Base-by-base conservation (phyloP, 2,113 vertebrate species). In the Lates calcarifer region DNA sequence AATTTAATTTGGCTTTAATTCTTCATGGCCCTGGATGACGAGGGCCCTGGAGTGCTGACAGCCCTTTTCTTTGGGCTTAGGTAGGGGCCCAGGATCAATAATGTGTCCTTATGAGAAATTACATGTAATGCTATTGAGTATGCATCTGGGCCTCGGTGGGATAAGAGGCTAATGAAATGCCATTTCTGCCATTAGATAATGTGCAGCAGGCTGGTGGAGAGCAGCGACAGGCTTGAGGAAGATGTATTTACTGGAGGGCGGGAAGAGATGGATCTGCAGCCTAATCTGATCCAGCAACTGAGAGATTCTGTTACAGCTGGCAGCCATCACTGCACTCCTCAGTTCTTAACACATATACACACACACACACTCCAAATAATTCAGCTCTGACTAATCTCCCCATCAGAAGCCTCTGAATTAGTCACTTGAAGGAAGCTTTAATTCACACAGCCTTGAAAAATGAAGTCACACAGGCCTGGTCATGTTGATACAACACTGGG, bases 1-100 rank as follows among this genome's bases (percentile, higher is more conserved):
- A 97, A 98, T 97, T 96, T 97, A 98, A 99, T 99, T 98, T 97
- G 96, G 94, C 96, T 98, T 98, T 99, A 98, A 99, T 99, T 99
- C 97, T 98, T 99, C 97, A 98, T 89, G 96, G 93, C 92, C 72
- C 92, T 87, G 94, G 95, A 94, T 94, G 95, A 95, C 96, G 95
- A 96, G 94, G 96, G 94, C 96, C 94, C 90, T 33, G 91, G 94
- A 95, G 95, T 95, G 96, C 95, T 95, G 95, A 95, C 95, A 96
- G 95, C 95, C 95, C 96, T 96, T 98, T 97, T 96, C 95, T 95
- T 96, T 95, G 93, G 94, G 96, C 97, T 96, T 96, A 98, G 96
- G 97, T 97, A 96, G 94, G 94, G 56, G 86, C 90, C 93, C 53
- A 63, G 6, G 96, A 99, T 99, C 97, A 94, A 98, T 99, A 98